Evolutionary conservation across 1,140 invertebrate species (phyloP).

Genomic region (Hetaerina americana): DNA sequence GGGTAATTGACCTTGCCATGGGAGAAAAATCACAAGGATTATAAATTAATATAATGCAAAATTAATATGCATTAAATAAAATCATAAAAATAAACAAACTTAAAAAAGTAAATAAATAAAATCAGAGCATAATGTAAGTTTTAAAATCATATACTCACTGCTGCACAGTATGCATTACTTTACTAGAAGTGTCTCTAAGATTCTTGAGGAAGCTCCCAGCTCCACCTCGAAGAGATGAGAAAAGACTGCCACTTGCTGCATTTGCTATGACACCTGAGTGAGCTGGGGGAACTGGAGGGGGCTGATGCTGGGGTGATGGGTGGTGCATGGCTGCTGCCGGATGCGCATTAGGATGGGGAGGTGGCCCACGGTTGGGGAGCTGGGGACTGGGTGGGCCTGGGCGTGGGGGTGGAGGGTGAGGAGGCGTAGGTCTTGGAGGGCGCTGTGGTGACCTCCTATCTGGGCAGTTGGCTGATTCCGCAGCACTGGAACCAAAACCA

Average conservation of each 20-base stretch:
- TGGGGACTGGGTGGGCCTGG: conserved; percentile 21
- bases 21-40: neutral
- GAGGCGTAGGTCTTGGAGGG: conserved; percentile 4
- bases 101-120: neutral
- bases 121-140: too few relatives aligned
- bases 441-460: neutral
- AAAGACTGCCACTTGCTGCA: conserved; percentile 33
- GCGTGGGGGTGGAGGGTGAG: conserved; percentile 24
- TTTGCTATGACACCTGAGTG: neutral
- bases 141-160: conserved; percentile 51
- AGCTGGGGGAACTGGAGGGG: too few relatives aligned
- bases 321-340: conserved; percentile 15
- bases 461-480: neutral
- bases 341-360: conserved; percentile 19
- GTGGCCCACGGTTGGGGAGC: conserved; percentile 16
- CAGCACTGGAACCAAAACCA: neutral
- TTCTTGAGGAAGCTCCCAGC: conserved; percentile 83
- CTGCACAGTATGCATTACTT: conserved; percentile 92
- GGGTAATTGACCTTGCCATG: neutral
- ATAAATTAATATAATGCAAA: neutral
- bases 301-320: conserved; percentile 9
- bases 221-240: conserved; percentile 69
- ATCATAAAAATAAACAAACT: neutral
- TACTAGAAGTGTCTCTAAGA: conserved; percentile 88
- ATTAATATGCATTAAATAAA: neutral